Conservation (phyloP, 2,888 invertebrate species). For the Melieria omissa region DNA sequence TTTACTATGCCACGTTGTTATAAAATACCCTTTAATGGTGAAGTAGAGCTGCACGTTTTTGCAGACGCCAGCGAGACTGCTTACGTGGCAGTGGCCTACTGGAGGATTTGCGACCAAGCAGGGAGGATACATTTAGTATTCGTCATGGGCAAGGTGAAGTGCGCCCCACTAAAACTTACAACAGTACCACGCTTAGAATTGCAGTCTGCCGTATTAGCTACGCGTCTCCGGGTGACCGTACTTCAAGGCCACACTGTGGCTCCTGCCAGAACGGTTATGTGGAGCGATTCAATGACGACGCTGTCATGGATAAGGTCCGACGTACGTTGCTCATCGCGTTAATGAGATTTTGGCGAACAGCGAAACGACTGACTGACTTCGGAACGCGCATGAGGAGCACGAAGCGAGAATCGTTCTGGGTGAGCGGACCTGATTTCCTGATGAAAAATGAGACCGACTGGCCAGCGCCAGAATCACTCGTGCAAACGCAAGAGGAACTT, state of each 20-base stretch:
- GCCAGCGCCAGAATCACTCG: slow-evolving; percentile 8
- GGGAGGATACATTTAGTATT: slow-evolving; percentile 7
- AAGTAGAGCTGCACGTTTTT: slow-evolving; percentile 39
- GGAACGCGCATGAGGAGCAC: slow-evolving; percentile 14
- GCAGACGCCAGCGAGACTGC: slow-evolving; percentile 43
- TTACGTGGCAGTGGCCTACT: slow-evolving; percentile 39
- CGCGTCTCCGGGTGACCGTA: slow-evolving; percentile 17
- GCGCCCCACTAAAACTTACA: slow-evolving; percentile 21
- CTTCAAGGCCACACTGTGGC: slow-evolving; percentile 15
- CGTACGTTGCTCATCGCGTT: slow-evolving; percentile 43
- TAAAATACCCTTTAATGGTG: background rate
- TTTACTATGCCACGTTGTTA: slow-evolving; percentile 39
- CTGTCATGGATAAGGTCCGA: slow-evolving; percentile 31
- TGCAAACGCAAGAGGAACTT: slow-evolving; percentile 21
- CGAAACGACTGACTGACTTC: slow-evolving; percentile 12
- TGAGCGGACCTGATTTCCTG: slow-evolving; percentile 18
- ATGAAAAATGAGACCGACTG: slow-evolving; percentile 11
- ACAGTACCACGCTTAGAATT: slow-evolving; percentile 32
- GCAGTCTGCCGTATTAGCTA: slow-evolving; percentile 30
- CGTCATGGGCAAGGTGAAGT: slow-evolving; percentile 25
- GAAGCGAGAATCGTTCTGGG: slow-evolving; percentile 19
- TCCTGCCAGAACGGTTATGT: slow-evolving; percentile 10
- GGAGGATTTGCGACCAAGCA: background rate
- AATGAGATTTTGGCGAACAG: slow-evolving; percentile 17
- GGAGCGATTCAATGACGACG: slow-evolving; percentile 35